Base-by-base conservation (phyloP, 1,140 invertebrate species). In the Pseudomyrmex concolor region DNA sequence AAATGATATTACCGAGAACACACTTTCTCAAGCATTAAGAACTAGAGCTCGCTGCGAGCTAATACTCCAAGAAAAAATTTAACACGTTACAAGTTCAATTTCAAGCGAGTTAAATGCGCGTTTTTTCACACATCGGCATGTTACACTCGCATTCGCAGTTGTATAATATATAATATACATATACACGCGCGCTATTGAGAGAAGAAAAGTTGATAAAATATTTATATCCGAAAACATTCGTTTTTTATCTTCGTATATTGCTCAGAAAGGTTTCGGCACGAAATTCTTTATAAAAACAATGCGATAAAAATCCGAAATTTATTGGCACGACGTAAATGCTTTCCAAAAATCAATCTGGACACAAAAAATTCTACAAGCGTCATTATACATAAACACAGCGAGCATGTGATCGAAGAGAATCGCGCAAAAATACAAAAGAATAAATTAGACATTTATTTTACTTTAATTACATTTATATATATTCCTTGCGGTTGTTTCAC, bases 11-110 rank as follows among this genome's bases (percentile, higher is more conserved):
- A 86, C 86, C 70, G 82, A 90, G 87, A 77, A 84, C 60, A 84
- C 60, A 83, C 82, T 88, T 89, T 88, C 87, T 88, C 90, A 90
- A 91, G 88, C 83, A 91, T 86, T 86, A 85, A 34, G 34, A 81
- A 87, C 71, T 90, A 89, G 83, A 90, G 86, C 80, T 90, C 81
- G 43, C 22, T 71, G 74, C 77, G 84, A 86, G 84, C 83, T 91
- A 92, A 92, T 91, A 91, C 91, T 91, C 90, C 81, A 90, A 90
- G 34, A 34, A 92, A 89, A 91, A 91, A 25, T 66, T 74, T 89
- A 85, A 91, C 68, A 85, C 86, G 64, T 87, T 87, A 90, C 73
- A 71, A 34, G 19, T 84, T 90, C 89, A 90, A 90, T 84, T 84
- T 87, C 90, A 89, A 88, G 59, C 57, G 87, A 90, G 90, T 25